These are phyloP conservation scores for Cydia strobilella DNA, from an alignment of 1,140 invertebrate species.

Conservation along the genomic window DNA sequence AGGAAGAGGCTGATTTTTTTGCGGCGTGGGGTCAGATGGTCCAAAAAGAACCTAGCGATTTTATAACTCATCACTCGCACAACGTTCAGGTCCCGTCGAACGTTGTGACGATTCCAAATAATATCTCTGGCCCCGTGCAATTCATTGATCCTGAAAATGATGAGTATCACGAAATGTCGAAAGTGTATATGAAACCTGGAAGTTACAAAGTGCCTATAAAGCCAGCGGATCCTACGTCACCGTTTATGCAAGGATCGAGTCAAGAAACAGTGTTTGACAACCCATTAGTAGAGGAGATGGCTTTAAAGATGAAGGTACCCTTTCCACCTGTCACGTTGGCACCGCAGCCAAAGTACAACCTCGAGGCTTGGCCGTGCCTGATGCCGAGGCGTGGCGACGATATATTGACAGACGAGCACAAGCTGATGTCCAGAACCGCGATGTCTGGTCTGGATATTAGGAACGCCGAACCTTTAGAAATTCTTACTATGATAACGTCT, in stretches of 20 bases:
- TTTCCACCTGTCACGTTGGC: constrained; percentile 66
- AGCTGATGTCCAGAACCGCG: constrained; percentile 45
- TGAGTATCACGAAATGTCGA: constrained; percentile 77
- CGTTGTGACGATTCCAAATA: constrained; percentile 70
- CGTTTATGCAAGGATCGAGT: constrained; percentile 54
- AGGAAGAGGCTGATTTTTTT: constrained; percentile 76
- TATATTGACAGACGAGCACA: constrained; percentile 58
- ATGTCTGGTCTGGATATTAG: constrained; percentile 58
- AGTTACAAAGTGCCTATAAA: constrained; percentile 79
- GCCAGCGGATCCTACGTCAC: constrained; percentile 59
- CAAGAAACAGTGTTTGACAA: constrained; percentile 59
- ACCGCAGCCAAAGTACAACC: constrained; percentile 71
- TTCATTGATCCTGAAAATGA: constrained; percentile 75
- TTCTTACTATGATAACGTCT: constrained; percentile 65
- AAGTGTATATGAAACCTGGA: constrained; percentile 78
- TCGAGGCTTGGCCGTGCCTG: constrained; percentile 72
- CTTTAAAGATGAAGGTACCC: constrained; percentile 58
- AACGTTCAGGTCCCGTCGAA: constrained; percentile 66
- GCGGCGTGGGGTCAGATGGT: constrained; percentile 77
- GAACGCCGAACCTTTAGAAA: constrained; percentile 57
- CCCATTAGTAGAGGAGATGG: constrained; percentile 50
- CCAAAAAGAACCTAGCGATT: constrained; percentile 76
- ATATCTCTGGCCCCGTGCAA: constrained; percentile 78
- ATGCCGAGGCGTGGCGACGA: constrained; percentile 63
- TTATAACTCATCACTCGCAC: constrained; percentile 75